Percentiles rank a stretch among this genome's conserved stretches.
Evolutionary conservation across 2,113 vertebrate species (phyloP).

Genomic region (Anseranas semipalmata): DNA sequence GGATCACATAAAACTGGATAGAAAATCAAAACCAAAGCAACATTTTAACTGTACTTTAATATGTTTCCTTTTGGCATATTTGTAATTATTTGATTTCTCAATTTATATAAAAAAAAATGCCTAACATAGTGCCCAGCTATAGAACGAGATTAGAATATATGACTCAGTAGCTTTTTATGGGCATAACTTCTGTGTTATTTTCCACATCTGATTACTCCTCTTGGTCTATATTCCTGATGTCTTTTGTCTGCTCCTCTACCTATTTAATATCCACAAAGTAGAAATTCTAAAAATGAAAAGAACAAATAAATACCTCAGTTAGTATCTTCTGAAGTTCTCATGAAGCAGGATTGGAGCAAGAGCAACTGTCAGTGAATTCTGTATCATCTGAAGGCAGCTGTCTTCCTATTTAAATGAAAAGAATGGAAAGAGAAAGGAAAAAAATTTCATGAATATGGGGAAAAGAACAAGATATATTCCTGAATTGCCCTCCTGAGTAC

Average conservation of each 20-base stretch:
- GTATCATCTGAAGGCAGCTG: slow-evolving; percentile 47
- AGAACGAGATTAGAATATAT: background rate
- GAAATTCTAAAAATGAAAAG: background rate
- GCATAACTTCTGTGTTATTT: background rate
- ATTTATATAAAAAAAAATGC: background rate
- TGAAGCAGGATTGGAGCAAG: slow-evolving; percentile 27
- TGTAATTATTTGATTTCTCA: background rate
- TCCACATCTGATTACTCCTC: background rate
- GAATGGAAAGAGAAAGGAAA: background rate
- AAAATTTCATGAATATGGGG: background rate
- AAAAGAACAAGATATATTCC: background rate
- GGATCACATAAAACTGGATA: background rate
- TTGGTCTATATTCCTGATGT: background rate
- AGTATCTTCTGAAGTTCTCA: slow-evolving; percentile 52
- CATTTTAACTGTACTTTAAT: background rate
- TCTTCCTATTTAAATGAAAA: slow-evolving; percentile 27
- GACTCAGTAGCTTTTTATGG: background rate
- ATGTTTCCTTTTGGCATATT: background rate
- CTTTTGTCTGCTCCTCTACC: background rate
- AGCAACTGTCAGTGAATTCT: background rate
- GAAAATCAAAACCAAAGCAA: background rate
- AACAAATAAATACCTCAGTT: slow-evolving; percentile 59
- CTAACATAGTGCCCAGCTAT: background rate
- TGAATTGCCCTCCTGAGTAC: background rate
- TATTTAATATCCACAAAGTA: background rate